phyloP scores from a whole-genome alignment of 2,888 invertebrate species.

The Epirrhoe tristata region DNA sequence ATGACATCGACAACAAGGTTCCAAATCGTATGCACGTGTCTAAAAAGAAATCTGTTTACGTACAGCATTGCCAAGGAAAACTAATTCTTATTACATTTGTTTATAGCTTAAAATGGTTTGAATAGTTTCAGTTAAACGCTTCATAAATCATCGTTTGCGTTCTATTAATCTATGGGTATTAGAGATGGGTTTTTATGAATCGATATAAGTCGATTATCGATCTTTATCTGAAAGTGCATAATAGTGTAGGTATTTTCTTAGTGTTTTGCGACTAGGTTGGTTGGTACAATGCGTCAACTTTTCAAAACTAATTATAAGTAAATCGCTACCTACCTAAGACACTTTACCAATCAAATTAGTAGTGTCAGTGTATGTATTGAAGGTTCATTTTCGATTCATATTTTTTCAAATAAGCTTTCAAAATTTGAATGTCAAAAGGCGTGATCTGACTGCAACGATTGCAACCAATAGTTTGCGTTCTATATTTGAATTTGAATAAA shows the following conservation, averaged over 20 bases:
- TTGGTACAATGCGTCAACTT: no score
- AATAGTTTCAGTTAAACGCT: conserved; percentile 10
- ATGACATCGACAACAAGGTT: neutral
- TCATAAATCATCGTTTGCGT: conserved; percentile 41
- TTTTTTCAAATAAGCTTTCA: no score
- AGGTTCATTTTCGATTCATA: no score
- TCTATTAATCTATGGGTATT: conserved; percentile 27
- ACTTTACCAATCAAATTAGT: no score
- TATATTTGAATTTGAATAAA: conserved; percentile 25
- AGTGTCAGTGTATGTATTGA: no score
- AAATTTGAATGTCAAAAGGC: no score
- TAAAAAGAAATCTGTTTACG: conserved; percentile 1
- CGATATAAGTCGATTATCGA: conserved; percentile 27
- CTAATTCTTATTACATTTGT: neutral
- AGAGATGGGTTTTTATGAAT: conserved; percentile 27
- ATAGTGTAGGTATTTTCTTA: neutral
- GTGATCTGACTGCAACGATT: neutral
- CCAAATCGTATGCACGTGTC: neutral
- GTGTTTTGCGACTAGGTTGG: no score
- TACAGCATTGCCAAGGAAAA: neutral
- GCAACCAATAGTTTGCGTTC: neutral
- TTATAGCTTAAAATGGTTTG: conserved; percentile 12
- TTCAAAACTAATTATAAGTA: no score
- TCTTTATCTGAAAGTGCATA: conserved; percentile 25
- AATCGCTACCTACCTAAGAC: no score